phyloP scores from a whole-genome alignment of 2,888 invertebrate genomes.

The Rhagium mordax region DNA sequence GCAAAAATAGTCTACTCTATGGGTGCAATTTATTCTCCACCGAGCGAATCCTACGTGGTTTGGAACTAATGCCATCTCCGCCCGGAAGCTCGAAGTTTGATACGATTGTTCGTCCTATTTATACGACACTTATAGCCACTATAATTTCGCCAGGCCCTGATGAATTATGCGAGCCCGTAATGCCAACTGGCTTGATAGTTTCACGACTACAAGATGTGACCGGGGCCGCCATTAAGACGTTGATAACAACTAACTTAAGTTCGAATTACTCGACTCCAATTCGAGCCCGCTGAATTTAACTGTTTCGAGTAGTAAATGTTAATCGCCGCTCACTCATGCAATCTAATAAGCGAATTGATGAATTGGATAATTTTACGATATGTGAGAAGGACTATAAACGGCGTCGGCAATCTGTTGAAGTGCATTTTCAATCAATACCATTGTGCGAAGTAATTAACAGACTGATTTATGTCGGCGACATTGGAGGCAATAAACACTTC shows the following conservation, averaged over 20 bases:
- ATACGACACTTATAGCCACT: conserved; percentile 56
- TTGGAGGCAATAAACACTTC: no score
- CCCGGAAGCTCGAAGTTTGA: conserved; percentile 54
- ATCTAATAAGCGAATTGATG: not conserved
- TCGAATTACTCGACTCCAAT: conserved; percentile 35
- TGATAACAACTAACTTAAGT: conserved; percentile 40
- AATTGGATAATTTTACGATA: not conserved
- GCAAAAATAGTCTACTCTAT: no score
- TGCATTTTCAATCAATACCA: not conserved
- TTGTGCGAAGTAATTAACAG: not conserved
- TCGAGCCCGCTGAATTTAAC: conserved; percentile 36
- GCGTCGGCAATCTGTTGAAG: not conserved
- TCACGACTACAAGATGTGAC: conserved; percentile 26
- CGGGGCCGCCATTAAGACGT: conserved; percentile 41
- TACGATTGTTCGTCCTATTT: conserved; percentile 58
- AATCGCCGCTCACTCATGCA: not conserved
- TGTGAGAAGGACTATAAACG: not conserved
- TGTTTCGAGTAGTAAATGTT: conserved; percentile 7
- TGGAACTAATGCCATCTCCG: conserved; percentile 35
- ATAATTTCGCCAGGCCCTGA: conserved; percentile 48
- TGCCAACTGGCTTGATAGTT: conserved; percentile 35
- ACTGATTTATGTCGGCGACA: not conserved
- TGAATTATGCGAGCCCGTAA: conserved; percentile 49
- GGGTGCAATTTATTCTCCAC: no score
- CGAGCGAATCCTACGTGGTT: no score